Conservation (phyloP, 2,797 vertebrate genomes). For the Eremophila alpestris region DNA sequence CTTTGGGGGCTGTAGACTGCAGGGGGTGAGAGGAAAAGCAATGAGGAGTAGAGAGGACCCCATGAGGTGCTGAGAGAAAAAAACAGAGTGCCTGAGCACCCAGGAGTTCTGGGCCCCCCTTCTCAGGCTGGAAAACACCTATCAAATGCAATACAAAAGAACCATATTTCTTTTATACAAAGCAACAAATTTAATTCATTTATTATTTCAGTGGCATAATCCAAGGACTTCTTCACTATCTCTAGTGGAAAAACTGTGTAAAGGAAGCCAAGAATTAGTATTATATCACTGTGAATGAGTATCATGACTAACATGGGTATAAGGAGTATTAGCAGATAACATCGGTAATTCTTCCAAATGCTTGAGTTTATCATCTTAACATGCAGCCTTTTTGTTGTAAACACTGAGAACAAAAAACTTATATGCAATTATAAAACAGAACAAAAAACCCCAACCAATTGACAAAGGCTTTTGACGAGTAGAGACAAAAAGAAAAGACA, state of each 20-base stretch:
- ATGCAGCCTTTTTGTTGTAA: background rate
- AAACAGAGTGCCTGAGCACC: accelerated
- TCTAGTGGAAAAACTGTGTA: background rate
- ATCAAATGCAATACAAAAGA: background rate
- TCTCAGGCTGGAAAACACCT: background rate
- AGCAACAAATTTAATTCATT: background rate
- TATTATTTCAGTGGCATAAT: background rate
- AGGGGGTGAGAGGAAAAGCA: background rate
- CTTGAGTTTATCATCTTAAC: background rate
- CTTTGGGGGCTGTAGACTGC: background rate
- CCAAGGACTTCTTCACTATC: background rate
- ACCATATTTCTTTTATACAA: background rate
- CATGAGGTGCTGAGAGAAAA: background rate
- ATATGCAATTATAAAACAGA: background rate
- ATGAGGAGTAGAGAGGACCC: no score
- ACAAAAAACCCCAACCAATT: accelerated
- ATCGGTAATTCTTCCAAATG: accelerated
- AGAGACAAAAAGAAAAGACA: background rate
- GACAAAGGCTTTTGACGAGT: background rate
- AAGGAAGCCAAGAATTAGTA: background rate
- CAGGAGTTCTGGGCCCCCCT: background rate
- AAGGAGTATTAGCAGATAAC: background rate
- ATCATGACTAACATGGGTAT: background rate
- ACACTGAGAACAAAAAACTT: background rate
- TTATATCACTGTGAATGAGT: background rate